Evolutionary conservation across 1,140 invertebrate species (phyloP).

Genomic region (Bathynomus jamesi): DNA sequence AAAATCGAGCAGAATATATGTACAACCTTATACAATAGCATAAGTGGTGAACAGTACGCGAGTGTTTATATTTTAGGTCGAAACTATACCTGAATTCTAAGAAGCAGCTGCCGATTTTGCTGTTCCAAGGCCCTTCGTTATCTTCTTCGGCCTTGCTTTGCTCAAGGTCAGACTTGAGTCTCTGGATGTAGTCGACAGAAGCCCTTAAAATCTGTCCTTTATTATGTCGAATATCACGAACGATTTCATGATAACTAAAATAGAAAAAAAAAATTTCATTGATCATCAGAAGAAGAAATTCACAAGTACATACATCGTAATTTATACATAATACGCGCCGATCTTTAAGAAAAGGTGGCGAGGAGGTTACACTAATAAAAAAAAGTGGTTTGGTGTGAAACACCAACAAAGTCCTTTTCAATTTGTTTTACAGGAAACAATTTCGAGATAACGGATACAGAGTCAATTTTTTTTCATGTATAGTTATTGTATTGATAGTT

Average conservation of each 20-base stretch:
- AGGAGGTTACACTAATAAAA: too few relatives aligned
- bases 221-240: conserved; percentile 77
- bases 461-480: too few relatives aligned
- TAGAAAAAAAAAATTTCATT: conserved; percentile 14
- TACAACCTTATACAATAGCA: too few relatives aligned
- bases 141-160: conserved; percentile 68
- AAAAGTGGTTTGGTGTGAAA: too few relatives aligned
- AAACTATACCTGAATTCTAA: conserved; percentile 76
- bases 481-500: too few relatives aligned
- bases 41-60: background rate
- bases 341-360: too few relatives aligned
- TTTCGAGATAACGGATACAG: too few relatives aligned
- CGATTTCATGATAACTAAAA: conserved; percentile 62
- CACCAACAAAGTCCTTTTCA: too few relatives aligned
- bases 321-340: too few relatives aligned
- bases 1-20: too few relatives aligned
- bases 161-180: conserved; percentile 75
- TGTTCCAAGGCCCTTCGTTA: conserved; percentile 70
- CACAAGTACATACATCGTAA: background rate
- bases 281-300: background rate
- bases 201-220: conserved; percentile 97
- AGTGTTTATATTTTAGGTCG: background rate
- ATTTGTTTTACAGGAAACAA: too few relatives aligned
- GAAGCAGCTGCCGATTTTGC: conserved; percentile 68
- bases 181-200: conserved; percentile 91